A percentile compares a stretch with the other conserved stretches of the same genome.
Conservation (phyloP, 2,113 vertebrate genomes). For the Archilochus colubris region DNA sequence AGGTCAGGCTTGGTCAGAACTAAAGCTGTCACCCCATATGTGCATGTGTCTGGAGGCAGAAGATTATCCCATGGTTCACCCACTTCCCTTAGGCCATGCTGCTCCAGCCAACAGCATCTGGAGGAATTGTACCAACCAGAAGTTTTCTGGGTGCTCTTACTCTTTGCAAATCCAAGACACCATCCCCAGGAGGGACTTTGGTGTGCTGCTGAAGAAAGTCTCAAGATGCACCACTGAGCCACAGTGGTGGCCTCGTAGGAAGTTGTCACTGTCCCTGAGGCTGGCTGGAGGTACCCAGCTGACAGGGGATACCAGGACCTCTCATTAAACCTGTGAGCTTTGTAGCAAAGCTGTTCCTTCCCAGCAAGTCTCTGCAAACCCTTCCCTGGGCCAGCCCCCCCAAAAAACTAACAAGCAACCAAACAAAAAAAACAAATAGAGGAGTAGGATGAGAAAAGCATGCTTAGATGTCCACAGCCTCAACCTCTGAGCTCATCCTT, state of each 20-base stretch:
- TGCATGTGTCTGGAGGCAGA: rapidly evolving
- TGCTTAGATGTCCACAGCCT: neutral
- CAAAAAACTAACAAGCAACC: neutral
- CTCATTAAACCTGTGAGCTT: neutral
- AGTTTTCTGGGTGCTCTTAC: neutral
- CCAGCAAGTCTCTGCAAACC: neutral
- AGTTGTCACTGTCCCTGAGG: neutral
- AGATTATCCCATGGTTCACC: neutral
- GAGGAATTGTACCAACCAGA: rapidly evolving
- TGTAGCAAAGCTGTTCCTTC: neutral
- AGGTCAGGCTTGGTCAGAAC: neutral
- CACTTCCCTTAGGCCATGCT: neutral
- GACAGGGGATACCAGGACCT: neutral
- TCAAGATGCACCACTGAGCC: neutral
- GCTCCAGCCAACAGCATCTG: neutral
- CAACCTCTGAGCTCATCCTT: neutral
- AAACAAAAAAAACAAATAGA: neutral
- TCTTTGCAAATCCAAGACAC: neutral
- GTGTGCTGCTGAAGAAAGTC: neutral
- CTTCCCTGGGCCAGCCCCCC: neutral
- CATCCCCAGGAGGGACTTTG: neutral
- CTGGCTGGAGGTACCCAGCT: neutral
- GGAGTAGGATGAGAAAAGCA: neutral
- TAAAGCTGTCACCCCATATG: neutral
- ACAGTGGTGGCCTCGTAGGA: rapidly evolving